phyloP scores from a whole-genome alignment of 2,113 vertebrate genomes.

The Spizaetus ornatus region DNA sequence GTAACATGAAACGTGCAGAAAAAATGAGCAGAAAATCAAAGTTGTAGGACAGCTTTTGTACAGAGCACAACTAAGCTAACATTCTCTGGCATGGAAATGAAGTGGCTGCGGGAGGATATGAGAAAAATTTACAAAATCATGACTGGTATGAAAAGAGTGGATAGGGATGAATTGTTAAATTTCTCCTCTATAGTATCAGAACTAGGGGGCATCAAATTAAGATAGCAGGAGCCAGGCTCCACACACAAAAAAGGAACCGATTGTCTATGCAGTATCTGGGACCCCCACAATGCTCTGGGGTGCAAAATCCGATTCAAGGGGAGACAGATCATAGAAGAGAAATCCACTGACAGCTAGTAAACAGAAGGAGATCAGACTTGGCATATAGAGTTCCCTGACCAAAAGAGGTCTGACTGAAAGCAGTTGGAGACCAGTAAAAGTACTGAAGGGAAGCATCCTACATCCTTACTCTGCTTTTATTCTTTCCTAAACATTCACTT shows the following conservation, averaged over 20 bases:
- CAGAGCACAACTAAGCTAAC: neutral
- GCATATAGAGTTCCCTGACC: neutral
- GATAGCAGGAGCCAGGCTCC: neutral
- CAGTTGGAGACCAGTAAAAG: neutral
- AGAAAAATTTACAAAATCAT: neutral
- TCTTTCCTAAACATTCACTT: neutral
- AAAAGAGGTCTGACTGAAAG: neutral
- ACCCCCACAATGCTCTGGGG: neutral
- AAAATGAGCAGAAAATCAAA: neutral
- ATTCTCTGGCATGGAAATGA: neutral
- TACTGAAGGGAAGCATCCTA: neutral
- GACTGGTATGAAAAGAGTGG: neutral
- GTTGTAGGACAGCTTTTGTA: neutral
- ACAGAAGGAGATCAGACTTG: neutral
- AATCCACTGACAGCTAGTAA: neutral
- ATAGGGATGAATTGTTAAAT: neutral
- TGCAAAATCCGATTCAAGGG: neutral
- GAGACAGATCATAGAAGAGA: neutral
- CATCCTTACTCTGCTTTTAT: neutral
- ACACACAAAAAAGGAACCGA: neutral
- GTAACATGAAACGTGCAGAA: rapidly evolving
- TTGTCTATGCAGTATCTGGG: neutral
- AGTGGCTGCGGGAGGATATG: neutral
- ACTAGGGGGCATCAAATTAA: neutral
- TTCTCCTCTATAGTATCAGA: neutral